phyloP scores from a whole-genome alignment of 2,113 vertebrate species.

The Alligator sinensis region DNA sequence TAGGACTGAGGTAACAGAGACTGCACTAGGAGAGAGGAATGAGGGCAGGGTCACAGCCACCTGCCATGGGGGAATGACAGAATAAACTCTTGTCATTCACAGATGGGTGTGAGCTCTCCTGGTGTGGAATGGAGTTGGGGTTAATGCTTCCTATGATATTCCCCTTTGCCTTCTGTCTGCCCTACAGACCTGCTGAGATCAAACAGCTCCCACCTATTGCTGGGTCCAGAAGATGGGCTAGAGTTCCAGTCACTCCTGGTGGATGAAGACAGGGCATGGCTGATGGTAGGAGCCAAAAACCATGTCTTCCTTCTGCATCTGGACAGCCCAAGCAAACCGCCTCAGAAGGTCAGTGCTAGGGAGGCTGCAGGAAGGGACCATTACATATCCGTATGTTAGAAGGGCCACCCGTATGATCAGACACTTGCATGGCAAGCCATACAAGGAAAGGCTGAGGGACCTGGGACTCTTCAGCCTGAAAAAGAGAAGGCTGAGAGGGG shows the following conservation, averaged over 20 bases:
- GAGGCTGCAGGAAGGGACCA: neutral
- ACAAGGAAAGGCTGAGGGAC: too few relatives aligned
- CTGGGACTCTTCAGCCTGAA: too few relatives aligned
- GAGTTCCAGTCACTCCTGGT: constrained; percentile 83
- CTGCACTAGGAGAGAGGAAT: neutral
- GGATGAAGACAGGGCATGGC: constrained; percentile 86
- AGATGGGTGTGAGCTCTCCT: neutral
- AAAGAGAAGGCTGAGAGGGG: too few relatives aligned
- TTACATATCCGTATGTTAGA: too few relatives aligned
- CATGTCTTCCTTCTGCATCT: constrained; percentile 85
- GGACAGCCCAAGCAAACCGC: constrained; percentile 76
- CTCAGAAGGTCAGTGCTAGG: constrained; percentile 77
- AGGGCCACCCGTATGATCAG: too few relatives aligned
- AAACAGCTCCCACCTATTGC: constrained; percentile 79
- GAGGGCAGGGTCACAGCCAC: rapidly evolving
- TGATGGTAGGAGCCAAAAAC: constrained; percentile 87
- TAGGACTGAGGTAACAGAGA: neutral
- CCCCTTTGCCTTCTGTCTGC: neutral
- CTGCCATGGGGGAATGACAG: too few relatives aligned
- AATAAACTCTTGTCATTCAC: neutral
- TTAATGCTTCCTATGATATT: neutral
- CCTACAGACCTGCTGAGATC: constrained; percentile 80
- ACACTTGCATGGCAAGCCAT: too few relatives aligned
- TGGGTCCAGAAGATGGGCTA: constrained; percentile 70
- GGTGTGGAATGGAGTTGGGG: neutral